Evolutionary conservation across 1,140 invertebrate genomes (phyloP).

Genomic region (Drosophila rufa): DNA sequence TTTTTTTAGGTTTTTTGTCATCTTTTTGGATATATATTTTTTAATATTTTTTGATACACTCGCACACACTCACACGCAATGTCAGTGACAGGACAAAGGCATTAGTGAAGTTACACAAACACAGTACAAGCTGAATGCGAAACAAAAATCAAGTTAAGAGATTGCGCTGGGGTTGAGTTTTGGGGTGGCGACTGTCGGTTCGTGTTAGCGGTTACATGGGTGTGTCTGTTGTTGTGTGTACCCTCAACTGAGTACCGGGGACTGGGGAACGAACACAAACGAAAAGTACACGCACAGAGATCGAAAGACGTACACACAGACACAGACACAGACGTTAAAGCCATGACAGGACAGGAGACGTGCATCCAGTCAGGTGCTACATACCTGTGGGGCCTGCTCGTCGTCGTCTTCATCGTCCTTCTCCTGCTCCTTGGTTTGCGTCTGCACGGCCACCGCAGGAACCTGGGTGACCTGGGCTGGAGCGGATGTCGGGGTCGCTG

Average conservation of each 20-base stretch:
- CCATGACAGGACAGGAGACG: slow-evolving; percentile 57
- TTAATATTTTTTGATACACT: slow-evolving; percentile 30
- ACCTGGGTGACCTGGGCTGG: slow-evolving; percentile 19
- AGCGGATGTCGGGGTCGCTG: slow-evolving; percentile 42
- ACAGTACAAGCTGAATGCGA: slow-evolving; percentile 44
- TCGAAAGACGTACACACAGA: slow-evolving; percentile 52
- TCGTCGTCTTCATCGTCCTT: slow-evolving; percentile 29
- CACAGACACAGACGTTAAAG: slow-evolving; percentile 42
- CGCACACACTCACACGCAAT: slow-evolving; percentile 39
- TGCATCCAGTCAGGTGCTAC: slow-evolving; percentile 58
- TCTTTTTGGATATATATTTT: slow-evolving; percentile 14
- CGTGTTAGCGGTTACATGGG: slow-evolving; percentile 54
- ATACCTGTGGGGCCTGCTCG: slow-evolving; percentile 77
- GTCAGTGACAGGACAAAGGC: slow-evolving; percentile 50
- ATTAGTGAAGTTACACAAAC: slow-evolving; percentile 55
- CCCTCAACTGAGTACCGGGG: slow-evolving; percentile 1
- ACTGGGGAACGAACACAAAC: slow-evolving; percentile 8
- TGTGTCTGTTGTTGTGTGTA: slow-evolving; percentile 18
- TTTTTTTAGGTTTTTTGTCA: background rate
- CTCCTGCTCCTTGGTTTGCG: slow-evolving; percentile 36
- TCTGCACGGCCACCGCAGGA: slow-evolving; percentile 46
- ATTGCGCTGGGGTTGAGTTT: slow-evolving; percentile 35
- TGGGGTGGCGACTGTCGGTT: slow-evolving; percentile 39
- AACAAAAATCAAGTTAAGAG: slow-evolving; percentile 50
- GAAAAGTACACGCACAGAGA: slow-evolving; percentile 30